Evolutionary conservation across 2,797 vertebrate species (phyloP).

Genomic region (Strix occidentalis): DNA sequence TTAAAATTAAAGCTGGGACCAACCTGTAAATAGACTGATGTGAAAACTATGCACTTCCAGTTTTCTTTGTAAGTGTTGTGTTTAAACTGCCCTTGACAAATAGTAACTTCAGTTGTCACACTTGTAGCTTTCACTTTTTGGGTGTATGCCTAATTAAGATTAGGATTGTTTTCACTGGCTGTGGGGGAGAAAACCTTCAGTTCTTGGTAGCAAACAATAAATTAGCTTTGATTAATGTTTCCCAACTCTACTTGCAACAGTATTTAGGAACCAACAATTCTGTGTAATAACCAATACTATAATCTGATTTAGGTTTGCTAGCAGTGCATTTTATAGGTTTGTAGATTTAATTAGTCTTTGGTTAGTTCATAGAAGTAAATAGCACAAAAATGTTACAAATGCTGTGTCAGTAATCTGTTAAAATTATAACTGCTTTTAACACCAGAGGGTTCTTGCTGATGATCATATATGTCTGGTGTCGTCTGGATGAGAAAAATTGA

Average conservation of each 20-base stretch:
- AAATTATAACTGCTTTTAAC: not conserved
- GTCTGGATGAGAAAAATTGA: not conserved
- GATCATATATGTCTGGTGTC: not conserved
- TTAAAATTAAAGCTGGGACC: not conserved
- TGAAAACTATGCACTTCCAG: not conserved
- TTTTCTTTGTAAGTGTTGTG: not conserved
- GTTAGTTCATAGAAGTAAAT: not conserved
- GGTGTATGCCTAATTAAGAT: not conserved
- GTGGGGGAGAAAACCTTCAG: not conserved
- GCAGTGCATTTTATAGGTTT: not conserved
- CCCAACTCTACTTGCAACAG: not conserved
- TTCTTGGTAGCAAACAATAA: not conserved
- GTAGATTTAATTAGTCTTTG: not conserved
- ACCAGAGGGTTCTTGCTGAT: not conserved
- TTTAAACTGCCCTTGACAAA: not conserved
- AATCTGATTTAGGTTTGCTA: not conserved
- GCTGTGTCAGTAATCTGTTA: not conserved
- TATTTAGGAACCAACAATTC: conserved; percentile 1
- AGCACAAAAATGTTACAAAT: not conserved
- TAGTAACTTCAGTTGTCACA: not conserved
- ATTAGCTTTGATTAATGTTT: not conserved
- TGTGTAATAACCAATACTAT: not conserved
- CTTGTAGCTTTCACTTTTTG: not conserved
- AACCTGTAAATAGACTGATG: not conserved
- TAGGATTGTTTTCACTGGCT: not conserved